Conservation (phyloP, 2,113 vertebrate genomes). For the Strix aluco region DNA sequence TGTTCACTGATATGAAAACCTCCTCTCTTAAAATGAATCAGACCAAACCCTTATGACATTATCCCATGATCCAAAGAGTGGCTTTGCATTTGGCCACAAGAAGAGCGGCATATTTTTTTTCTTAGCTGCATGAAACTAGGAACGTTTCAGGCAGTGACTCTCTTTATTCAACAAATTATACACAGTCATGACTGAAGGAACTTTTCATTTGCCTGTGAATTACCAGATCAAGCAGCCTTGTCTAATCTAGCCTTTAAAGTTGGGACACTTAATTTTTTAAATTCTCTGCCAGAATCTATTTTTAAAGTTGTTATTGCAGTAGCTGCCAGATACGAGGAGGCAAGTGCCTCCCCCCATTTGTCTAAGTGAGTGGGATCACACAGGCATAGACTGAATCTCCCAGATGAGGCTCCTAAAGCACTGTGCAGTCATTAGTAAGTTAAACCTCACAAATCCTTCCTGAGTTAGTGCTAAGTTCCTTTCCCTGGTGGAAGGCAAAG, state of each 20-base stretch:
- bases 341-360: background rate
- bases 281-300: conserved; percentile 6
- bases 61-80: conserved; percentile 16
- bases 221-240: background rate
- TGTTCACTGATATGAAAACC: conserved; percentile 1
- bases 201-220: background rate
- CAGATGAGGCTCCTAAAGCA: background rate
- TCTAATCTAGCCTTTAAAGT: conserved; percentile 18
- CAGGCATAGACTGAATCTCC: background rate
- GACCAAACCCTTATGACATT: conserved; percentile 15
- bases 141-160: background rate
- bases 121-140: background rate
- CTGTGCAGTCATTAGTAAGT: background rate
- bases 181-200: background rate
- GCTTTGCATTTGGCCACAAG: conserved; percentile 32
- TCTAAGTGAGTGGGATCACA: background rate
- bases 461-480: background rate
- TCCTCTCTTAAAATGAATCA: conserved; percentile 22
- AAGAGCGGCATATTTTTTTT: background rate
- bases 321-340: background rate
- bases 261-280: background rate
- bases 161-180: background rate
- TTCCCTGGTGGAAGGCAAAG: background rate
- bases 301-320: background rate
- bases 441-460: background rate